Evolutionary conservation across 2,113 vertebrate species (phyloP), one percentile per base, ranked within the genome.

Genomic region (Apeltes quadracus): DNA sequence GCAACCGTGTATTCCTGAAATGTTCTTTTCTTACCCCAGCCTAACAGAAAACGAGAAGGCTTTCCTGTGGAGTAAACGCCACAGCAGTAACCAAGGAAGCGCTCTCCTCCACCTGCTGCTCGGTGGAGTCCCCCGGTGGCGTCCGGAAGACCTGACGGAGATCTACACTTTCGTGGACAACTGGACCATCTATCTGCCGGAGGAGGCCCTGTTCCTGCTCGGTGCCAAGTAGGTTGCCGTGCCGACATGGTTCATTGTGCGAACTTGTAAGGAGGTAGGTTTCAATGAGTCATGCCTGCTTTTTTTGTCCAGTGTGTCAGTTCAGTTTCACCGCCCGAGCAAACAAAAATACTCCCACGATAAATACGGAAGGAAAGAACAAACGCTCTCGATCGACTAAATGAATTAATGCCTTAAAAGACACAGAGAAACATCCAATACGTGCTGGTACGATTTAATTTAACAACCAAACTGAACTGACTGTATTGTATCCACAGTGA

Each of bases 181-280:
- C 56, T 96, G 96, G 95, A 88, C 22, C 2, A 93, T 95, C 72
- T 84, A 90, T 34, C 82, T 87, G 2, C 93, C 94, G 0, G 89
- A 94, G 41, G 94, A 96, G 69, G 94, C 92, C 0, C 92, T 96
- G n/a, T 94, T 94, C 36, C 92, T 97, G 83, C 90, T 97, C 69
- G 94, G 90, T 57, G 87, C 92, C 81, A 94, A 93, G 95, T 87
- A 51, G 7, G 51, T 22, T 41, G 27, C 13, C 23, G 10, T 18
- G 16, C 14, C 25, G 44, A 57, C 36, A n/a, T n/a, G n/a, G n/a
- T n/a, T n/a, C n/a, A n/a, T n/a, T n/a, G n/a, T n/a, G n/a, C n/a
- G n/a, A n/a, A n/a, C 29, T 15, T 64, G 2, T 34, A 63, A 64
- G 27, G 20, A 8, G 13, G 20, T 29, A n/a, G n/a, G 29, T 61